These are phyloP conservation scores for Onthophagus taurus DNA, from an alignment of 1,140 invertebrate species.

Conservation along the genomic window DNA sequence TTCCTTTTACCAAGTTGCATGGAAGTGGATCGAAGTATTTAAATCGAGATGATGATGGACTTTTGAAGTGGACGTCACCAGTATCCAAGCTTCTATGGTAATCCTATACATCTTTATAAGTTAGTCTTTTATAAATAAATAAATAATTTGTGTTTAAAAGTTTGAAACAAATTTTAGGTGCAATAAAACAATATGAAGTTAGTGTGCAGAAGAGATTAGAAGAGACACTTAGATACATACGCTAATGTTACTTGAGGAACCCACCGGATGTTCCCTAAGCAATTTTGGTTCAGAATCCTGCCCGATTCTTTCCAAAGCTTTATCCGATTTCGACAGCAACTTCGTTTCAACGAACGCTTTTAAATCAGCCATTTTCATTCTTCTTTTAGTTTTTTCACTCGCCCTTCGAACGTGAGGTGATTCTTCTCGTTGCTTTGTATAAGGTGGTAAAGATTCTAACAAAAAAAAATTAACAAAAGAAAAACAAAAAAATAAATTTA, in stretches of 20 bases:
- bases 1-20: slow-evolving; percentile 79
- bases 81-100: slow-evolving; percentile 71
- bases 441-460: slow-evolving; percentile 38
- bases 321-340: slow-evolving; percentile 82
- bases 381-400: slow-evolving; percentile 71
- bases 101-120: slow-evolving; percentile 45
- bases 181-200: slow-evolving; percentile 13
- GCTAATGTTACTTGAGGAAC: slow-evolving; percentile 31
- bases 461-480: slow-evolving; percentile 18
- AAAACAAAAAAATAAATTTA: neutral
- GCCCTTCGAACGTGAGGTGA: slow-evolving; percentile 55
- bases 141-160: neutral
- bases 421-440: slow-evolving; percentile 43
- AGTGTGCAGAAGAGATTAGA: slow-evolving; percentile 17
- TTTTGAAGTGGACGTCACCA: slow-evolving; percentile 56
- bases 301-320: slow-evolving; percentile 80
- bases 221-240: slow-evolving; percentile 36
- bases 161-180: neutral
- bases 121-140: neutral
- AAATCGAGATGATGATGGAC: slow-evolving; percentile 55
- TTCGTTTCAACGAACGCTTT: slow-evolving; percentile 86
- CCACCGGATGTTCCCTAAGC: slow-evolving; percentile 44
- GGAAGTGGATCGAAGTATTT: slow-evolving; percentile 47
- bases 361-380: slow-evolving; percentile 84
- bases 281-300: slow-evolving; percentile 61